These are phyloP conservation scores for Platynereis dumerilii DNA, from an alignment of 2,888 invertebrate genomes.

Conservation along the genomic window DNA sequence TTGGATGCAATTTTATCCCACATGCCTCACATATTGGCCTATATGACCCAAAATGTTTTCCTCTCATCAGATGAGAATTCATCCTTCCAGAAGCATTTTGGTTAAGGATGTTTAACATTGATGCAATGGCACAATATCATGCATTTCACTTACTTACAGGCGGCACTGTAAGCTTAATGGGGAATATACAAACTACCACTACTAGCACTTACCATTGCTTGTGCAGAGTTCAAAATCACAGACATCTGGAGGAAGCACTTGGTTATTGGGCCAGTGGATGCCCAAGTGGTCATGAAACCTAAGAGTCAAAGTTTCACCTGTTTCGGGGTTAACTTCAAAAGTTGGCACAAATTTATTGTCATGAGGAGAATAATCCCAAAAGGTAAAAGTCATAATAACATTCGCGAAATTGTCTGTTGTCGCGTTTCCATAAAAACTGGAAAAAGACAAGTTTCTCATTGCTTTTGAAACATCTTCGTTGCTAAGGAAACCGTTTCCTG, in stretches of 20 bases:
- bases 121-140: too few species aligned
- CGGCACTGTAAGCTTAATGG: too few species aligned
- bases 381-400: neutral
- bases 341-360: neutral
- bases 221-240: constrained; percentile 17
- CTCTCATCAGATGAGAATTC: too few species aligned
- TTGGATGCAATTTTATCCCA: too few species aligned
- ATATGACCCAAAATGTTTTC: too few species aligned
- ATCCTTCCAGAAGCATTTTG: too few species aligned
- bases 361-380: neutral
- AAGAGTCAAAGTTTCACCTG: neutral
- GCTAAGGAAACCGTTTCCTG: neutral
- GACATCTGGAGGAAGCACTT: constrained; percentile 6
- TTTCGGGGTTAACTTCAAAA: neutral
- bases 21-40: too few species aligned
- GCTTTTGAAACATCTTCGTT: neutral
- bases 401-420: neutral
- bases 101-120: too few species aligned
- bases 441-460: constrained; percentile 4
- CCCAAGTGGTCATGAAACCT: neutral
- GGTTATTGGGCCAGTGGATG: constrained; percentile 22
- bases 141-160: too few species aligned
- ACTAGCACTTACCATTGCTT: constrained; percentile 9
- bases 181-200: too few species aligned
- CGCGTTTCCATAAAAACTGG: constrained; percentile 2